Conservation (phyloP, 2,113 vertebrate genomes). For the Oncorhynchus masou region DNA sequence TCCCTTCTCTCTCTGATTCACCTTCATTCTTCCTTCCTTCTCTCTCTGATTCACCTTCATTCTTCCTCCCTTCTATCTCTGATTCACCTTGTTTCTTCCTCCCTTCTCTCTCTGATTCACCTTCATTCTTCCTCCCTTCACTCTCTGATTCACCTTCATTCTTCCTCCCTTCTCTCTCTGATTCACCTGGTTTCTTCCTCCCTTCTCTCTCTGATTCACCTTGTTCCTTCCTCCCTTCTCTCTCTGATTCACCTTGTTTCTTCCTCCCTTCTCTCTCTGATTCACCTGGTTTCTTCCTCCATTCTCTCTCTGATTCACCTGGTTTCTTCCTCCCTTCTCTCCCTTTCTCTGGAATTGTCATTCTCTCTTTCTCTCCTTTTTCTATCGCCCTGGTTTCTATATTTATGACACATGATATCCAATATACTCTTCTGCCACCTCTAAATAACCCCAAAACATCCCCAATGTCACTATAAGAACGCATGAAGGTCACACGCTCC, state of each 20-base stretch:
- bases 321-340: no score
- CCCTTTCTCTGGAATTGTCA: neutral
- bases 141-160: neutral
- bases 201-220: neutral
- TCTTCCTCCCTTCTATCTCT: neutral
- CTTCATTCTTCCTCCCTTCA: no score
- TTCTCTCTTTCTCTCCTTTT: neutral
- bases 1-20: neutral
- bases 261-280: neutral
- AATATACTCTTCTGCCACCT: constrained; percentile 14
- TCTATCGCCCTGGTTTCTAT: no score
- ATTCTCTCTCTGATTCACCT: neutral
- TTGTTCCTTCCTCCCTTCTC: neutral
- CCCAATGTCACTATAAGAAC: constrained; percentile 46
- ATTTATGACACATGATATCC: no score
- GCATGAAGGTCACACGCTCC: constrained; percentile 57
- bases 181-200: no score
- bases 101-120: neutral
- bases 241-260: no score
- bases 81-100: no score
- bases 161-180: neutral
- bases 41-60: no score
- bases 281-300: no score
- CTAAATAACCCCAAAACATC: constrained; percentile 19
- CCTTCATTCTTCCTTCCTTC: neutral